Evolutionary conservation across 2,113 vertebrate species (phyloP).

Genomic region (Eclectus roratus): DNA sequence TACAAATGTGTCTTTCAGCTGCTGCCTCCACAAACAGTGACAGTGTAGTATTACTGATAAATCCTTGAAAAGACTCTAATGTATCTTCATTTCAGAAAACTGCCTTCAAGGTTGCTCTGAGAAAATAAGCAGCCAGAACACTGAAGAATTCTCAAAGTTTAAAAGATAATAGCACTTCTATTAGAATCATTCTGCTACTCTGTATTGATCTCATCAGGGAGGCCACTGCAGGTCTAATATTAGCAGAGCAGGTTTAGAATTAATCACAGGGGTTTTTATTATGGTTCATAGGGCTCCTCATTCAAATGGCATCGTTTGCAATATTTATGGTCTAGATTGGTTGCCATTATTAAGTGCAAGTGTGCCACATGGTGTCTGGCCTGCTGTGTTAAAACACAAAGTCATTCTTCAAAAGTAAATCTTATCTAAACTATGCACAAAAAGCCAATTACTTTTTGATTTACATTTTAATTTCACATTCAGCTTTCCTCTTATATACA

Average conservation of each 20-base stretch:
- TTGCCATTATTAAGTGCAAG: slow-evolving; percentile 78
- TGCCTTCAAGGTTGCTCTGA: slow-evolving; percentile 73
- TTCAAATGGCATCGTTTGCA: slow-evolving; percentile 79
- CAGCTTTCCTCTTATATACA: slow-evolving; percentile 44
- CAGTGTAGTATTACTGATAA: slow-evolving; percentile 74
- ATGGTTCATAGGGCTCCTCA: slow-evolving; percentile 78
- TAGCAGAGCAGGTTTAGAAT: slow-evolving; percentile 79
- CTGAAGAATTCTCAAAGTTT: slow-evolving; percentile 74
- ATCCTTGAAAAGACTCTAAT: slow-evolving; percentile 78
- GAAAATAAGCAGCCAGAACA: slow-evolving; percentile 67
- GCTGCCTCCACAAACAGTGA: slow-evolving; percentile 62
- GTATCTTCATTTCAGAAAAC: slow-evolving; percentile 81
- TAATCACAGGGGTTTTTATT: slow-evolving; percentile 81
- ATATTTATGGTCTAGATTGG: slow-evolving; percentile 78
- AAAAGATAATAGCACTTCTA: slow-evolving; percentile 85
- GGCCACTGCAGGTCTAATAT: slow-evolving; percentile 80
- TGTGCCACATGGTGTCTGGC: slow-evolving; percentile 70
- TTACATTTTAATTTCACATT: slow-evolving; percentile 82
- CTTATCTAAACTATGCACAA: slow-evolving; percentile 83
- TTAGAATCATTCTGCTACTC: slow-evolving; percentile 80
- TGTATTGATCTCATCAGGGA: slow-evolving; percentile 86
- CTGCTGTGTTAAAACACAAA: slow-evolving; percentile 78
- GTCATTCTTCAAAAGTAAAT: slow-evolving; percentile 83
- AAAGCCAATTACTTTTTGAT: slow-evolving; percentile 84
- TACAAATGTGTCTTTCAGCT: slow-evolving; percentile 75